Evolutionary conservation across 2,888 invertebrate genomes (phyloP), one percentile per base, ranked within the genome.

Genomic region (Globia sparganii): DNA sequence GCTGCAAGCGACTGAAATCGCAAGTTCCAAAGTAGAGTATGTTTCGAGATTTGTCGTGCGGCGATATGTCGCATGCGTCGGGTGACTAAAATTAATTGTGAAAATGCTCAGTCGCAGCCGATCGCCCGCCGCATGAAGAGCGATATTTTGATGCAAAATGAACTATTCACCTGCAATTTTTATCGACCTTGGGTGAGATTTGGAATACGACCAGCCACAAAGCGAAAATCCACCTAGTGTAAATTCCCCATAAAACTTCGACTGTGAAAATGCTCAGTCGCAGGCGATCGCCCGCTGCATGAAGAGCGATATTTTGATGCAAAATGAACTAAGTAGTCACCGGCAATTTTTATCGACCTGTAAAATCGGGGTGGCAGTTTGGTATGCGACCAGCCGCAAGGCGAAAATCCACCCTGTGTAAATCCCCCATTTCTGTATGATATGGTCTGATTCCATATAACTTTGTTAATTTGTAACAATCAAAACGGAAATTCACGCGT

Each of bases 391-490:
- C 49, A 49, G 49, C 49, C 49, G 11, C 11, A 4, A 53, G 53
- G 11, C 53, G 53, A n/a, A 53, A 53, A 53, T 53, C 53, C 11
- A 53, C n/a, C 11, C 13, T 11, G 4, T n/a, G 53, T 13, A 53
- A n/a, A n/a, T 56, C 1, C 53, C 6, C 53, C 53, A 56, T 56
- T 28, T 21, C 31, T 28, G 9, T 37, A 59, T 59, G 67, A 31
- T 31, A 76, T 43, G 18, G n/a, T 74, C n/a, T n/a, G n/a, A 61
- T n/a, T n/a, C n/a, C n/a, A n/a, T n/a, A n/a, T 75, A 81, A 81
- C 58, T 78, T 65, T 49, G 64, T 74, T 65, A 65, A 78, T 81
- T 75, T 28, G 18, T 34, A 40, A 59, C 75, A 65, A 65, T 81
- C 49, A 74, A 81, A 65, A 53, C 8, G 58, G 46, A 75, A 49